A percentile compares a stretch with the other conserved stretches of the same genome.
Evolutionary conservation across 1,140 invertebrate species (phyloP).

Genomic region (Drosophila quadrilineata): DNA sequence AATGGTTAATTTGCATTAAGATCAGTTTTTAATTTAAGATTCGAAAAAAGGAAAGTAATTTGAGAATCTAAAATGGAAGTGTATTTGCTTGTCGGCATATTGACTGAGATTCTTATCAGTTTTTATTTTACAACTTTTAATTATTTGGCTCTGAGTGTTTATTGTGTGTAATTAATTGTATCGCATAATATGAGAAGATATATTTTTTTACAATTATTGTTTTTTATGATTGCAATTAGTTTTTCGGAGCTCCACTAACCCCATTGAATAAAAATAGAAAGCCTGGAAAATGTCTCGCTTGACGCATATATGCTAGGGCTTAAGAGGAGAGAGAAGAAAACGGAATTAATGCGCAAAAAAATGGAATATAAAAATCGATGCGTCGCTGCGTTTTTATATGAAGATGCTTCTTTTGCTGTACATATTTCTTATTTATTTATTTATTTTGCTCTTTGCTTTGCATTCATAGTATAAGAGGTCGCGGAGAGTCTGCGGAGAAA

Average conservation of each 20-base stretch:
- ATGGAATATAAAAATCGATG: conserved; percentile 49
- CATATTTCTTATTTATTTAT: conserved; percentile 25
- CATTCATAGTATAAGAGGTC: background rate
- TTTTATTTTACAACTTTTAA: conserved; percentile 2
- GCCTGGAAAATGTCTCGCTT: background rate
- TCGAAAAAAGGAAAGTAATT: no score
- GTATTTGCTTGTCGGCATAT: background rate
- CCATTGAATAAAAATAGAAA: background rate
- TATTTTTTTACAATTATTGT: no score
- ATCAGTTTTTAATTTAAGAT: no score
- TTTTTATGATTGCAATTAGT: conserved; percentile 20
- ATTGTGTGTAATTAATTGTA: conserved; percentile 59
- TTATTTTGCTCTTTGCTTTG: background rate
- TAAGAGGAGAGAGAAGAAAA: background rate
- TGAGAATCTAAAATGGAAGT: no score
- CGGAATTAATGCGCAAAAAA: conserved; percentile 22
- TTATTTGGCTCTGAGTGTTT: conserved; percentile 32
- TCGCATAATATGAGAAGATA: no score
- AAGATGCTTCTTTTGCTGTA: no score
- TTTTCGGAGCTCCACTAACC: conserved; percentile 10
- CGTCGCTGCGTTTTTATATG: conserved; percentile 34
- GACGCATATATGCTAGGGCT: background rate
- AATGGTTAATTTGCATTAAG: no score
- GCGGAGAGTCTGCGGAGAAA: background rate
- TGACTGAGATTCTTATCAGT: no score